Evolutionary conservation across 2,888 invertebrate genomes (phyloP), one percentile per base, ranked within the genome.

Genomic region (Allolobophora icterica): DNA sequence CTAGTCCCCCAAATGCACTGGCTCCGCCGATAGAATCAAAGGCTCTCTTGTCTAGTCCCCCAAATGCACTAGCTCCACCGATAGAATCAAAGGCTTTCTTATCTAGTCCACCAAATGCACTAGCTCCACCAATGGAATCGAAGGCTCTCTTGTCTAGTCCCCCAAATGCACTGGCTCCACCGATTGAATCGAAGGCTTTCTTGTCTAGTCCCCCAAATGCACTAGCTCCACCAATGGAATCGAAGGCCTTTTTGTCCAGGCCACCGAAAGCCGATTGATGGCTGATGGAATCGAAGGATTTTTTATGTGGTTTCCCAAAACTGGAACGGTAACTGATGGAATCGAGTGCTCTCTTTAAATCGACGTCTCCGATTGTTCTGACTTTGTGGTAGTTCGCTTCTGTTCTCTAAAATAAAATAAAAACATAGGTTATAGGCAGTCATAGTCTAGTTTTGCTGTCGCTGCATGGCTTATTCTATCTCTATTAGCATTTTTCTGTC

Each of bases 1-100:
- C 45, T n/a, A 92, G 52, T 24, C 92, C 92, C 21, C 90, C 91
- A 87, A 92, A 92, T 21, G 92, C 91, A 84, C 91, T 91, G 19
- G 89, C 24, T 33, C 52, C 90, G 15, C 89, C 89, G 71, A 92
- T 92, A 19, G 91, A 91, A 84, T 92, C 92, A 45, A 92, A 92
- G 89, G 92, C n/a, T 42, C 33, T 90, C 34, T 90, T 90, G 40
- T 84, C 84, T n/a, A 90, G 30, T 42, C 84, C 90, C 30, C 90
- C 84, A 40, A 90, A 90, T 38, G 84, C 83, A 38, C 84, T 84
- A 2, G 30, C 15, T 35, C 84, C 83, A 30, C 90, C 89, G 33
- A 92, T 92, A 30, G 91, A 90, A 83, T 92, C 92, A 89, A 92
- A 92, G 71, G 91, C 71, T 90, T 42, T 90, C 84, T 92, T 92